Evolutionary conservation across 2,113 vertebrate genomes (phyloP), one percentile per base, ranked within the genome.

Genomic region (Ornithorhynchus anatinus): DNA sequence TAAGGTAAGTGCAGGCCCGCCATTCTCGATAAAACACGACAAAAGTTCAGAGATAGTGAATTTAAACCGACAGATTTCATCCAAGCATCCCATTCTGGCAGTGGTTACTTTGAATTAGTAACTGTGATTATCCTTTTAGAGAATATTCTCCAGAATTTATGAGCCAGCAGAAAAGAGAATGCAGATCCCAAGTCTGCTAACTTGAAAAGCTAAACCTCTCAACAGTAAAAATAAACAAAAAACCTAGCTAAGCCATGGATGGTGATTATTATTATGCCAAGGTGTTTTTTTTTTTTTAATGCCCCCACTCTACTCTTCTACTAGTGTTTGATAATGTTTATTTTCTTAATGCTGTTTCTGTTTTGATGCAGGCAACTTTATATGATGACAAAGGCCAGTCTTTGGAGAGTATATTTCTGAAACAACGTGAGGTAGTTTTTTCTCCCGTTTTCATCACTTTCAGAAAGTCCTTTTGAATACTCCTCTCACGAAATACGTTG

Each of bases 361-460:
- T 73, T 86, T 65, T 62, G 10, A 82, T 86, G 32, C 51, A 95
- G 94, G 94, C 89, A 53, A 8, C 64, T 50, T 83, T 95, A 78
- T 89, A 83, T 85, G 91, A 94, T 70, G 92, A 94, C 69, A 93
- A 91, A 90, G 93, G 93, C 71, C 84, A 86, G 13, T 89, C 85
- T 53, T 80, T 95, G 89, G 94, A 95, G 56, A 92, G 63, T 35
- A 60, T 94, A n/a, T 95, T 93, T 84, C 36, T 92, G 38, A 95
- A 88, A 52, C 44, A 57, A 47, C 84, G 69, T 80, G 81, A 94
- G 92, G 94, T 95, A 93, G 59, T 71, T 77, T 17, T 68, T 59
- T 56, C 36, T 54, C 17, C 50, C 60, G 42, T 40, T 70, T 77
- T 58, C 40, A n/a, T 23, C 68, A 27, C 79, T n/a, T 76, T 70